Conservation (phyloP, 1,140 invertebrate species). For the Zophobas morio region DNA sequence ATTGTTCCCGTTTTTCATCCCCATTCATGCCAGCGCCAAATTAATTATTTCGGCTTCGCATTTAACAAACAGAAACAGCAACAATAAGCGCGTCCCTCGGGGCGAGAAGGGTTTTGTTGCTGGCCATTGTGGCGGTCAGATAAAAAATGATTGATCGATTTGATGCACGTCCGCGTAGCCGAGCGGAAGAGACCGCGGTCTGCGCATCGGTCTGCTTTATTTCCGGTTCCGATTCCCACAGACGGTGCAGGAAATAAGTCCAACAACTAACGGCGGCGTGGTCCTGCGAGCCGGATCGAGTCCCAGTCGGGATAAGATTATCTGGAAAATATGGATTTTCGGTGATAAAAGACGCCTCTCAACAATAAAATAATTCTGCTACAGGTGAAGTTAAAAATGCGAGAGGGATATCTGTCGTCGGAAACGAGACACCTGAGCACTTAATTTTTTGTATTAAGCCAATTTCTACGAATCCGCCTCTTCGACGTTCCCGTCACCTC, state of each 20-base stretch:
- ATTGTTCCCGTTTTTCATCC: constrained; percentile 24
- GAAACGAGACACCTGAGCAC: too few species aligned
- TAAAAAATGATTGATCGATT: constrained; percentile 41
- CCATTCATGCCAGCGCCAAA: constrained; percentile 20
- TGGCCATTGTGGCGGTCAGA: constrained; percentile 19
- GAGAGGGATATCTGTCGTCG: too few species aligned
- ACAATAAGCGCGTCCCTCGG: constrained; percentile 7
- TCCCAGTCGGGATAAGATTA: too few species aligned
- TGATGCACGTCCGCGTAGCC: constrained; percentile 21
- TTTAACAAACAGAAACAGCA: constrained; percentile 29
- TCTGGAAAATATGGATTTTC: too few species aligned
- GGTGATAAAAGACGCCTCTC: too few species aligned
- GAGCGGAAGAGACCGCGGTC: constrained; percentile 40
- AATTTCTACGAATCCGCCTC: not conserved
- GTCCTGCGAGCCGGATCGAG: not conserved
- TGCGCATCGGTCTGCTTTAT: constrained; percentile 39
- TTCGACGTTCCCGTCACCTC: not conserved
- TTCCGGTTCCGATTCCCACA: constrained; percentile 37
- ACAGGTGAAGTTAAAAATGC: too few species aligned
- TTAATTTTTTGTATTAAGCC: not conserved
- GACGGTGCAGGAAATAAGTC: constrained; percentile 37
- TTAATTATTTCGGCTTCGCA: constrained; percentile 19
- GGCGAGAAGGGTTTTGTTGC: constrained; percentile 30
- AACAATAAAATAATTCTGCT: too few species aligned
- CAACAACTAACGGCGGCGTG: constrained; percentile 5